Conservation (phyloP, 2,888 invertebrate species). For the Phoenoteleia sp. region DNA sequence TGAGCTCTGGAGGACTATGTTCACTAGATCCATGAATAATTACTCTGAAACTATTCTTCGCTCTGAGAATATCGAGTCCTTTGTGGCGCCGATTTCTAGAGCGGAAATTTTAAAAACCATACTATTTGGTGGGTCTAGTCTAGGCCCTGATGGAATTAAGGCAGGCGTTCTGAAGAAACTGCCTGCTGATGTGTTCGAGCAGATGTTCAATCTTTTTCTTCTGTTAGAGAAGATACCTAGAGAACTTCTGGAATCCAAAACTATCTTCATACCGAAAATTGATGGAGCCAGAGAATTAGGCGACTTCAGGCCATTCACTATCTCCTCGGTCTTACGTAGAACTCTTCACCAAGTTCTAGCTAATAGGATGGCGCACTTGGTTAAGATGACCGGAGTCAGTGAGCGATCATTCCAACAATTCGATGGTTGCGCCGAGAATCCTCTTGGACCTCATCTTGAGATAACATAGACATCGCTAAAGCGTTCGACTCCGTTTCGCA, state of each 20-base stretch:
- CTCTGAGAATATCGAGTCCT: no score
- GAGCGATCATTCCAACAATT: constrained; percentile 62
- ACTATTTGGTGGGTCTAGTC: constrained; percentile 6
- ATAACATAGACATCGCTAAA: constrained; percentile 70
- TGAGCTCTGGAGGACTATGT: no score
- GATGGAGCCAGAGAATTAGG: not conserved
- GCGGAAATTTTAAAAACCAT: not conserved
- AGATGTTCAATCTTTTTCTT: not conserved
- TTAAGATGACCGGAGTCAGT: constrained; percentile 59
- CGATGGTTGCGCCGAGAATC: constrained; percentile 74
- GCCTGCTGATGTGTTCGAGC: not conserved
- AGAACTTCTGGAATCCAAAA: not conserved
- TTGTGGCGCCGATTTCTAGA: not conserved
- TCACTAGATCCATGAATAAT: no score
- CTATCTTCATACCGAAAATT: constrained; percentile 27
- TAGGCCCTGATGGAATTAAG: constrained; percentile 66
- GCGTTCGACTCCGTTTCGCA: constrained; percentile 75
- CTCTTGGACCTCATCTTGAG: constrained; percentile 26
- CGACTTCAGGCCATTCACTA: constrained; percentile 30
- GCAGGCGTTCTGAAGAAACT: not conserved
- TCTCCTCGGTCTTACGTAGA: constrained; percentile 15
- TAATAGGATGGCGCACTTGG: not conserved
- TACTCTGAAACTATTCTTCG: no score
- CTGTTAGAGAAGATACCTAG: not conserved
- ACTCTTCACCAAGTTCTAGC: constrained; percentile 70